A percentile compares a stretch with the other conserved stretches of the same genome.
These are phyloP conservation scores for Cryptocheilus praepositus DNA, from an alignment of 2,888 invertebrate species.

Conservation along the genomic window DNA sequence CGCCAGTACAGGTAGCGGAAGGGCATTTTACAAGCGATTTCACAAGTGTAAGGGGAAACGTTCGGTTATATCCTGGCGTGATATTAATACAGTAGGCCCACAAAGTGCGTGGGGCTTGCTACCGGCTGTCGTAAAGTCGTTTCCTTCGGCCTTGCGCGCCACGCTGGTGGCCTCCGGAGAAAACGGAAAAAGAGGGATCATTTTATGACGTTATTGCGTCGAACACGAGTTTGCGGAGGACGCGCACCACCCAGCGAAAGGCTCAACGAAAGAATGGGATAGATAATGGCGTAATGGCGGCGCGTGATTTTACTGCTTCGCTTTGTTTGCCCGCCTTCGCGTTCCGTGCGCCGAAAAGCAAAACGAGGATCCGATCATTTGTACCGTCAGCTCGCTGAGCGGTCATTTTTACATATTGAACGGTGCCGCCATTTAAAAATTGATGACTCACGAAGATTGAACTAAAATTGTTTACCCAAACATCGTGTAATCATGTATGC, in stretches of 20 bases:
- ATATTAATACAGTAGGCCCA: conserved; percentile 56
- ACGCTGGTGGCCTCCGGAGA: conserved; percentile 46
- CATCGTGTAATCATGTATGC: too few species aligned
- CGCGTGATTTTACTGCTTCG: conserved; percentile 31
- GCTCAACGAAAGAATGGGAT: conserved; percentile 37
- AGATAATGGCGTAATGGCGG: conserved; percentile 41
- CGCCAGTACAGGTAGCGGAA: conserved; percentile 39
- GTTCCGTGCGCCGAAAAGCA: not conserved
- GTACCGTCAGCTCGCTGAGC: too few species aligned
- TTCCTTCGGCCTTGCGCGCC: conserved; percentile 41
- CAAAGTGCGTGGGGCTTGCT: conserved; percentile 56
- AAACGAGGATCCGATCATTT: not conserved
- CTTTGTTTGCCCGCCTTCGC: conserved; percentile 8
- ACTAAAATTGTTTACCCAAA: too few species aligned
- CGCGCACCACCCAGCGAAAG: conserved; percentile 40
- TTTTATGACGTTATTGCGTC: conserved; percentile 45
- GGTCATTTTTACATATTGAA: too few species aligned
- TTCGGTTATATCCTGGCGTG: conserved; percentile 18
- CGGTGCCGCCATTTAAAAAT: too few species aligned
- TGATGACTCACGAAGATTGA: too few species aligned
- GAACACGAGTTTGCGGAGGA: conserved; percentile 51
- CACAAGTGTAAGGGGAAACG: conserved; percentile 39
- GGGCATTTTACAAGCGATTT: conserved; percentile 49
- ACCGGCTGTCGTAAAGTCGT: conserved; percentile 66
- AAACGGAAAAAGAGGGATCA: conserved; percentile 42